A percentile compares a stretch with the other conserved stretches of the same genome.
Evolutionary conservation across 2,113 vertebrate genomes (phyloP).

Genomic region (Nannospalax galili): DNA sequence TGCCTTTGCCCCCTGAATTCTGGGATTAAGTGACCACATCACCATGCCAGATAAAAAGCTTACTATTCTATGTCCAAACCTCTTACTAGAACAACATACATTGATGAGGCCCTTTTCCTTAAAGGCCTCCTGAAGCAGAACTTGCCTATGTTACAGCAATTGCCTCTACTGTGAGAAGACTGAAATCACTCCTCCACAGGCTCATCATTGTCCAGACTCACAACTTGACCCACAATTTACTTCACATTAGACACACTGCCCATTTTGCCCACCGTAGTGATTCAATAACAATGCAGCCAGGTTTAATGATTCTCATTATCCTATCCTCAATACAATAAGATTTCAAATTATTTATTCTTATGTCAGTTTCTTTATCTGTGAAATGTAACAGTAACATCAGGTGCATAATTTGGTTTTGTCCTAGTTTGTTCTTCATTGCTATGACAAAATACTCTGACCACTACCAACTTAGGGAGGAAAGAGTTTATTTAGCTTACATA

Average conservation of each 20-base stretch:
- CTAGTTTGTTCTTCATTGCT: no score
- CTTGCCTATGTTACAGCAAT: neutral
- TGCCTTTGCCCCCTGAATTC: no score
- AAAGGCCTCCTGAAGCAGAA: neutral
- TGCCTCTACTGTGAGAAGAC: neutral
- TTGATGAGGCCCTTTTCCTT: neutral
- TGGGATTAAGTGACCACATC: no score
- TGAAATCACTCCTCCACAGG: neutral
- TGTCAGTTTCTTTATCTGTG: neutral
- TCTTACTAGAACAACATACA: neutral
- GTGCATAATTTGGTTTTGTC: neutral
- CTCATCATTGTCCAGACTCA: neutral
- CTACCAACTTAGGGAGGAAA: no score
- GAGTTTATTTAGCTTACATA: no score
- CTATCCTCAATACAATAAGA: neutral
- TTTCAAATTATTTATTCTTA: neutral
- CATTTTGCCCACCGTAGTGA: no score
- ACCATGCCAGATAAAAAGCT: no score
- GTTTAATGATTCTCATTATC: neutral
- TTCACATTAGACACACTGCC: neutral
- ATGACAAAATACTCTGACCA: no score
- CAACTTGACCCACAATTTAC: neutral
- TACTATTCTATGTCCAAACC: no score
- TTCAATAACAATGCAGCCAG: neutral
- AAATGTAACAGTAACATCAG: slow-evolving; percentile 32